Evolutionary conservation across 2,113 vertebrate species (phyloP), one percentile per base, ranked within the genome.

Genomic region (Malurus alboscapulatus): DNA sequence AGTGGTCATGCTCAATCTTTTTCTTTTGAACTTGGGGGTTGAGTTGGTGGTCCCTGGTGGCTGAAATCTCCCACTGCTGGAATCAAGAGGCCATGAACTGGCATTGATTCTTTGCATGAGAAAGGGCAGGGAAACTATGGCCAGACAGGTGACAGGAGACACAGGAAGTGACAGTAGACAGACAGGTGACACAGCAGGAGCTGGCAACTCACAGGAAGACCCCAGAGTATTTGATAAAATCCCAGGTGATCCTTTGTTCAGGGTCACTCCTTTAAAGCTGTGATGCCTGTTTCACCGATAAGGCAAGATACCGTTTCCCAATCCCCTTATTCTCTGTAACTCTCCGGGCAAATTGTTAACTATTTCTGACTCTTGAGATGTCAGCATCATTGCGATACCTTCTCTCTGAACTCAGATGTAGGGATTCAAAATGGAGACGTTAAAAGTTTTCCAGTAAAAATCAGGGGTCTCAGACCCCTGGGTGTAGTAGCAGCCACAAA

Each of bases 381-480:
- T 54, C 69, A 54, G 29, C 40, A 68, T 75, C 14, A 34, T 21
- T 68, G 7, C 0, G 2, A 22, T 18, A 13, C 9, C 2, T 22
- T n/a, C 42, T 65, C 21, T 48, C 32, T 9, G 26, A 38, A 19
- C 12, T 48, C 30, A 8, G 71, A 20, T 54, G 45, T 47, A 13
- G 7, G 1, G 14, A 3, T 13, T 26, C 26, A 45, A 61, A 72
- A 15, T 0, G 0, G 24, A 48, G 36, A 7, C 10, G 1, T 0
- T 15, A 14, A 22, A 63, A 34, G 42, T 51, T 85, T 79, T 16
- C n/a, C 44, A 13, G 20, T 32, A 22, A 62, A 69, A 50, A 44
- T 3, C 1, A 0, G 0, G 15, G 10, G 4, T 16, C 17, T 14
- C 3, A 7, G 18, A 34, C 3, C 0, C 0, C 38, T 38, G 38